Evolutionary conservation across 2,888 invertebrate species (phyloP).

Genomic region (Macropis europaea): DNA sequence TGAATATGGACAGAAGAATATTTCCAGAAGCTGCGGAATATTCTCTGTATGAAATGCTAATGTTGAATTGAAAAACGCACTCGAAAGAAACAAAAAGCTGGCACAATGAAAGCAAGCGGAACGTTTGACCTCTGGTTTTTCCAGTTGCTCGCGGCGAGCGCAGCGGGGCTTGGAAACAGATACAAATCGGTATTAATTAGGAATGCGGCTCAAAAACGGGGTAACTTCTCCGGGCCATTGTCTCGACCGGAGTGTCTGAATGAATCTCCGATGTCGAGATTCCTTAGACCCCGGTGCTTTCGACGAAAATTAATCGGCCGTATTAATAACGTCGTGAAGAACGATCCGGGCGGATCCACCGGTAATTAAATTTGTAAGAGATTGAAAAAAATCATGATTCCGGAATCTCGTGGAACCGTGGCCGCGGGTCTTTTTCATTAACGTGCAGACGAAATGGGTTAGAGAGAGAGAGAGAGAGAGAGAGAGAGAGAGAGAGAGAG

Average conservation of each 20-base stretch:
- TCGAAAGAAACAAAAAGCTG: too few relatives aligned
- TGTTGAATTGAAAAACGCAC: too few relatives aligned
- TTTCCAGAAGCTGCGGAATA: too few relatives aligned
- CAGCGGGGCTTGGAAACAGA: too few relatives aligned
- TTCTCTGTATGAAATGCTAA: too few relatives aligned
- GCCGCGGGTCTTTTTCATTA: constrained; percentile 48
- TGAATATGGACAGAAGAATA: too few relatives aligned
- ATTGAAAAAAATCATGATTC: constrained; percentile 24
- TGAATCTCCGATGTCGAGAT: constrained; percentile 32
- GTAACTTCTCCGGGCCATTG: constrained; percentile 22
- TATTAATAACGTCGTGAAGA: constrained; percentile 38
- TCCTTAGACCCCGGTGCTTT: constrained; percentile 26
- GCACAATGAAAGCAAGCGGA: too few relatives aligned
- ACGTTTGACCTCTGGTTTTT: too few relatives aligned
- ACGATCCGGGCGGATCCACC: constrained; percentile 27
- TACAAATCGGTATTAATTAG: constrained; percentile 16
- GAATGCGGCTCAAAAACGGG: constrained; percentile 28
- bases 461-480: too few relatives aligned
- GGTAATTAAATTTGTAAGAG: constrained; percentile 53
- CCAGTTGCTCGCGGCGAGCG: too few relatives aligned
- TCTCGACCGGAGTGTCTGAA: neutral
- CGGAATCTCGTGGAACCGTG: constrained; percentile 10
- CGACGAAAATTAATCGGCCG: constrained; percentile 48
- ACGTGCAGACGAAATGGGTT: constrained; percentile 20
- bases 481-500: too few relatives aligned